A percentile compares a stretch with the other conserved stretches of the same genome.
Conservation (phyloP, 92 coral and sea anemone genomes). For the Phenganax marumi region DNA sequence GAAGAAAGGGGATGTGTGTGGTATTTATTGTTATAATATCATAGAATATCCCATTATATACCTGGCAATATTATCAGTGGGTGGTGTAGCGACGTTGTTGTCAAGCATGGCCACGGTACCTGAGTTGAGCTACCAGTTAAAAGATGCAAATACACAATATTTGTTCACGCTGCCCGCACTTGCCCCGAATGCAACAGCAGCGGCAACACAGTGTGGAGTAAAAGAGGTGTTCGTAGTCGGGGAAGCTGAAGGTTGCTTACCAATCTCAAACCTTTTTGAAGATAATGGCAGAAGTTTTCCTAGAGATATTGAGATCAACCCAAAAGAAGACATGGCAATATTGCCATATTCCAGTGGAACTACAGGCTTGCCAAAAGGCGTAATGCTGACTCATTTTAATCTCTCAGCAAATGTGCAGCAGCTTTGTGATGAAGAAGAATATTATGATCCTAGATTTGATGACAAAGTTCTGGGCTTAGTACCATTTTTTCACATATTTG, state of each 20-base stretch:
- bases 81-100: slow-evolving; percentile 73
- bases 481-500: slow-evolving; percentile 80
- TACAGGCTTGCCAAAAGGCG: slow-evolving; percentile 89
- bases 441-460: slow-evolving; percentile 31
- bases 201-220: slow-evolving; percentile 58
- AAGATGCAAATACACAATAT: slow-evolving; percentile 58
- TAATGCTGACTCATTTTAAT: slow-evolving; percentile 84
- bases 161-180: slow-evolving; percentile 69
- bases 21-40: slow-evolving; percentile 67
- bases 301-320: slow-evolving; percentile 56
- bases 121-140: slow-evolving; percentile 68
- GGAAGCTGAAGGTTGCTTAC: slow-evolving; percentile 71
- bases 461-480: slow-evolving; percentile 69
- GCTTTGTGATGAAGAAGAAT: slow-evolving; percentile 47
- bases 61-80: slow-evolving; percentile 60
- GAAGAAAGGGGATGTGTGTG: slow-evolving; percentile 81
- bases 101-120: slow-evolving; percentile 69
- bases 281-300: slow-evolving; percentile 65
- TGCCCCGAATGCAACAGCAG: slow-evolving; percentile 61
- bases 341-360: slow-evolving; percentile 92
- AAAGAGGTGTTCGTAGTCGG: slow-evolving; percentile 73
- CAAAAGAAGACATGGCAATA: slow-evolving; percentile 71
- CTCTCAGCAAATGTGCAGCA: slow-evolving; percentile 63
- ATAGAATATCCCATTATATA: slow-evolving; percentile 70
- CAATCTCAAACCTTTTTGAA: slow-evolving; percentile 60